Conservation (phyloP, 2,113 vertebrate species). For the Thalassoma bifasciatum region DNA sequence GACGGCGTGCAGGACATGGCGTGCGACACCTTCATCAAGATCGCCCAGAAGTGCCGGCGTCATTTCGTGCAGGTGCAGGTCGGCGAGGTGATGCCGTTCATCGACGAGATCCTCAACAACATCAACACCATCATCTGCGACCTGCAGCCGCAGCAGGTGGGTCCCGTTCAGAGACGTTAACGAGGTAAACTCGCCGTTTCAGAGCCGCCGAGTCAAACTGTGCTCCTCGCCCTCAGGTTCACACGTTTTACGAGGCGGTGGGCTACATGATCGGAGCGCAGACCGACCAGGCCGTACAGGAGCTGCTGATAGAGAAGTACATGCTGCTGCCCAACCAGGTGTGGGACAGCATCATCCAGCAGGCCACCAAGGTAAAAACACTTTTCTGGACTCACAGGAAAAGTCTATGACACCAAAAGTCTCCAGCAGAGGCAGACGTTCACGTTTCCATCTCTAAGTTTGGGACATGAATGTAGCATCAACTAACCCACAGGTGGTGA, state of each 20-base stretch:
- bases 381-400: too few relatives aligned
- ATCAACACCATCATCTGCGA: slow-evolving; percentile 99
- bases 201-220: background rate
- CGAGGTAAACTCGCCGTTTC: too few relatives aligned
- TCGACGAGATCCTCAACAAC: slow-evolving; percentile 96
- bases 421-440: too few relatives aligned
- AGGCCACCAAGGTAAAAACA: slow-evolving; percentile 94
- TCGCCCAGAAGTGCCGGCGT: slow-evolving; percentile 95
- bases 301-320: slow-evolving; percentile 96
- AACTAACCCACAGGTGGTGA: too few relatives aligned
- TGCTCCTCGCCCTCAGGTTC: slow-evolving; percentile 84
- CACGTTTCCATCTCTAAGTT: too few relatives aligned
- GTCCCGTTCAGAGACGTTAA: background rate
- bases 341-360: slow-evolving; percentile 98
- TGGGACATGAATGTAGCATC: too few relatives aligned
- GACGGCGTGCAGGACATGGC: slow-evolving; percentile 98
- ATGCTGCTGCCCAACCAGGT: slow-evolving; percentile 97
- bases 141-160: slow-evolving; percentile 96
- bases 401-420: too few relatives aligned
- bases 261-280: slow-evolving; percentile 98
- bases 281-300: slow-evolving; percentile 93
- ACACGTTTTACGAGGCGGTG: slow-evolving; percentile 96
- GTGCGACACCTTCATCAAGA: slow-evolving; percentile 98
- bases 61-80: slow-evolving; percentile 98
- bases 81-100: slow-evolving; percentile 98